Conservation (phyloP, 2,888 invertebrate species). For the Epinotia ramella region DNA sequence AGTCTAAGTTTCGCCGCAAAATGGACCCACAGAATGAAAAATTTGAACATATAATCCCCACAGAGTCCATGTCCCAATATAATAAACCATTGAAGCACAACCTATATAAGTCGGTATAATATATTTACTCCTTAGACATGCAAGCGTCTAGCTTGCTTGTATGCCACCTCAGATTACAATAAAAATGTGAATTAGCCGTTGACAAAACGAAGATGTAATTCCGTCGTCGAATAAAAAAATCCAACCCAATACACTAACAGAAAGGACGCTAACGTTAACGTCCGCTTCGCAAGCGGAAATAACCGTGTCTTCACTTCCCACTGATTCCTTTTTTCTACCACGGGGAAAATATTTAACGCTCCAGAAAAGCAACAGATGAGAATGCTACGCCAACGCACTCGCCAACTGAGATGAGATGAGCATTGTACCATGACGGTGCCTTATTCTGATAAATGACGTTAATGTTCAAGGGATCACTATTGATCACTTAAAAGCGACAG, state of each 20-base stretch:
- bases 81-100: too few relatives aligned
- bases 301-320: slow-evolving; percentile 49
- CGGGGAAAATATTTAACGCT: slow-evolving; percentile 52
- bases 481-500: slow-evolving; percentile 1
- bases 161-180: too few relatives aligned
- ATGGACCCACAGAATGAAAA: too few relatives aligned
- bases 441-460: slow-evolving; percentile 35
- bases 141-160: too few relatives aligned
- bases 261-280: slow-evolving; percentile 45
- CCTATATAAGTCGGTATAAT: too few relatives aligned
- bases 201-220: slow-evolving; percentile 24
- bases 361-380: slow-evolving; percentile 53
- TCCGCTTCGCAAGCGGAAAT: slow-evolving; percentile 50
- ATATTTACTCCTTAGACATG: too few relatives aligned
- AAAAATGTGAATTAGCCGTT: too few relatives aligned
- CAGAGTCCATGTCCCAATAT: too few relatives aligned
- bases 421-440: slow-evolving; percentile 22
- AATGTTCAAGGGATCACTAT: slow-evolving; percentile 11
- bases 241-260: slow-evolving; percentile 38
- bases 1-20: too few relatives aligned
- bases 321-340: slow-evolving; percentile 47
- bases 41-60: too few relatives aligned
- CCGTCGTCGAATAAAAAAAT: slow-evolving; percentile 20
- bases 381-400: slow-evolving; percentile 36
- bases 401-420: slow-evolving; percentile 12